Conservation (phyloP, 2,888 invertebrate genomes). For the Andrena chrysosceles region DNA sequence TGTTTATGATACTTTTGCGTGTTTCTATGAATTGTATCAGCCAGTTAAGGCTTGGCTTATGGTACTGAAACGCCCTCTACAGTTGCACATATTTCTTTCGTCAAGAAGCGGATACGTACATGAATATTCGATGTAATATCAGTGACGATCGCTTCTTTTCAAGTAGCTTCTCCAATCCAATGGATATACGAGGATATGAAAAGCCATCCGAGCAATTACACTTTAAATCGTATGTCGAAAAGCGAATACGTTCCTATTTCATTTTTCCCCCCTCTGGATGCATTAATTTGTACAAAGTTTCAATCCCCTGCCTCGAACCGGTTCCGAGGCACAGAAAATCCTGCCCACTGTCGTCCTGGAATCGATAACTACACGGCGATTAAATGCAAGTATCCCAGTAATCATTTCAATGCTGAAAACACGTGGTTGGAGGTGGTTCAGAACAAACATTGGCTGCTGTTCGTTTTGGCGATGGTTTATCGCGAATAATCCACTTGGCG, state of each 20-base stretch:
- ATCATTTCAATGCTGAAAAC: constrained; percentile 6
- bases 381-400: constrained; percentile 18
- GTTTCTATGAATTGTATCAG: too few relatives aligned
- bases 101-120: neutral
- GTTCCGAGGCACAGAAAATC: constrained; percentile 14
- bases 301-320: constrained; percentile 23
- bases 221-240: constrained; percentile 1
- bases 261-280: too few relatives aligned
- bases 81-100: too few relatives aligned
- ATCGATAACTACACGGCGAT: constrained; percentile 19
- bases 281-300: constrained; percentile 29
- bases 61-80: too few relatives aligned
- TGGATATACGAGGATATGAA: neutral
- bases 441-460: constrained; percentile 16
- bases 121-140: neutral
- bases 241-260: neutral
- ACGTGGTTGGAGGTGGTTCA: neutral
- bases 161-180: neutral
- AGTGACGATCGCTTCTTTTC: neutral
- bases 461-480: neutral
- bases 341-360: constrained; percentile 11
- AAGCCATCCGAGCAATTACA: constrained; percentile 2
- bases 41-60: too few relatives aligned
- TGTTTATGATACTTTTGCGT: too few relatives aligned
- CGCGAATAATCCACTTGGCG: too few relatives aligned